A percentile compares a stretch with the other conserved stretches of the same genome.
Evolutionary conservation across 2,113 vertebrate genomes (phyloP).

Genomic region (Hystrix cristata): DNA sequence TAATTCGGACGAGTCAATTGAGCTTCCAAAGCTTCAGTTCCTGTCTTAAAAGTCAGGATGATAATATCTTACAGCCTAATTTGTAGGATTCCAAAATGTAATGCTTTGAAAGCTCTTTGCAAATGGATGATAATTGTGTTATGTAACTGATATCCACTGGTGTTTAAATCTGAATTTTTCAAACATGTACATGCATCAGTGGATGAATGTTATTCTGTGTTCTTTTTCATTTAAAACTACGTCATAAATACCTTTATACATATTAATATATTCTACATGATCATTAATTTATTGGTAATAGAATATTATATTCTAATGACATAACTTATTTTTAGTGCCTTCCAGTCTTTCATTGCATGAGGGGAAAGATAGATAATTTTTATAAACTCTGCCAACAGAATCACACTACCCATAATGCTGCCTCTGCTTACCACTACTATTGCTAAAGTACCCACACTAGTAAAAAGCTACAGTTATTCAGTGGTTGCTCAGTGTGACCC

Average conservation of each 20-base stretch:
- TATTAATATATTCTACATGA: neutral
- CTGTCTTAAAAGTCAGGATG: neutral
- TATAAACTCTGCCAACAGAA: neutral
- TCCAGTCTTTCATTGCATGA: neutral
- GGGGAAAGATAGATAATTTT: neutral
- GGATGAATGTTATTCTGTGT: neutral
- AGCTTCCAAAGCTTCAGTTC: neutral
- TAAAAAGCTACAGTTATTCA: neutral
- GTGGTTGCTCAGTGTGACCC: neutral
- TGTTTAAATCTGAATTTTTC: neutral
- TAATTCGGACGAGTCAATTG: neutral
- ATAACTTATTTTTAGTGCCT: neutral
- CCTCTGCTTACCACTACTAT: neutral
- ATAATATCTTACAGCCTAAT: neutral
- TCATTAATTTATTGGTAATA: neutral
- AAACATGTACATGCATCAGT: neutral
- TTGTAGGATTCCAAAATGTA: neutral
- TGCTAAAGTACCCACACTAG: too few relatives aligned
- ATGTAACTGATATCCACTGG: neutral
- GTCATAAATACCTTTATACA: neutral
- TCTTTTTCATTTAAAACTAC: slow-evolving; percentile 25
- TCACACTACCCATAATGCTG: neutral
- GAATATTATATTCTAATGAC: neutral
- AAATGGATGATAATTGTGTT: neutral
- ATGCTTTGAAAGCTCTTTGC: neutral